phyloP scores from a whole-genome alignment of 2,113 vertebrate species.

The Gallinago media region DNA sequence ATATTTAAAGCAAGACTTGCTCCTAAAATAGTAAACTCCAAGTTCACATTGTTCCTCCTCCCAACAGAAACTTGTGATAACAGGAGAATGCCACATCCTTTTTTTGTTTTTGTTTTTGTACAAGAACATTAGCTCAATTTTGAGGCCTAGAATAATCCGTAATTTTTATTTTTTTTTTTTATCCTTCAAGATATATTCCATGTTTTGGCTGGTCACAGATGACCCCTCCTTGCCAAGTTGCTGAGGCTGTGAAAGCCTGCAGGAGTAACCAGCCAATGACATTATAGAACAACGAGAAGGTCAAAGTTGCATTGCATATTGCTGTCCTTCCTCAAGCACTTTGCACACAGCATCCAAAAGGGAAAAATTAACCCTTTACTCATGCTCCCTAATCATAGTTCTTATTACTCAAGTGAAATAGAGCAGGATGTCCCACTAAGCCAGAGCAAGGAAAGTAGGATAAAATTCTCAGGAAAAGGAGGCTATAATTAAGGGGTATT shows the following conservation, averaged over 20 bases:
- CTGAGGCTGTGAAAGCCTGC: slow-evolving; percentile 7
- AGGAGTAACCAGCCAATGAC: slow-evolving; percentile 46
- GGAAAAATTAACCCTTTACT: slow-evolving; percentile 69
- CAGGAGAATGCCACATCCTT: neutral
- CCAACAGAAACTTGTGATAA: neutral
- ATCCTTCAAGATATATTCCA: neutral
- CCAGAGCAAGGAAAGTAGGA: slow-evolving; percentile 3
- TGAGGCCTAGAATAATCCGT: neutral
- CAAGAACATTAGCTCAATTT: neutral
- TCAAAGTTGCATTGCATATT: slow-evolving; percentile 10
- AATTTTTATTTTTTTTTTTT: neutral
- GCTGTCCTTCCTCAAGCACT: slow-evolving; percentile 34
- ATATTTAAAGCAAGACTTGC: neutral
- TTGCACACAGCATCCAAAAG: neutral
- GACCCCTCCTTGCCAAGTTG: slow-evolving; percentile 48
- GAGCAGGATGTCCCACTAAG: slow-evolving; percentile 22
- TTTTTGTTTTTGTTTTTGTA: neutral
- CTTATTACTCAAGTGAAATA: slow-evolving; percentile 20
- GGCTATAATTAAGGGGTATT: slow-evolving; percentile 52
- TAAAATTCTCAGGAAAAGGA: slow-evolving; percentile 16
- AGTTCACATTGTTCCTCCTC: neutral
- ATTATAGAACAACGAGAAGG: slow-evolving; percentile 53
- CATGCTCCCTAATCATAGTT: neutral
- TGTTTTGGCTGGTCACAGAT: slow-evolving; percentile 28
- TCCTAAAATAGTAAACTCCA: neutral